A percentile compares a stretch with the other conserved stretches of the same genome.
Conservation (phyloP, 2,797 vertebrate species). For the Salmo trutta region DNA sequence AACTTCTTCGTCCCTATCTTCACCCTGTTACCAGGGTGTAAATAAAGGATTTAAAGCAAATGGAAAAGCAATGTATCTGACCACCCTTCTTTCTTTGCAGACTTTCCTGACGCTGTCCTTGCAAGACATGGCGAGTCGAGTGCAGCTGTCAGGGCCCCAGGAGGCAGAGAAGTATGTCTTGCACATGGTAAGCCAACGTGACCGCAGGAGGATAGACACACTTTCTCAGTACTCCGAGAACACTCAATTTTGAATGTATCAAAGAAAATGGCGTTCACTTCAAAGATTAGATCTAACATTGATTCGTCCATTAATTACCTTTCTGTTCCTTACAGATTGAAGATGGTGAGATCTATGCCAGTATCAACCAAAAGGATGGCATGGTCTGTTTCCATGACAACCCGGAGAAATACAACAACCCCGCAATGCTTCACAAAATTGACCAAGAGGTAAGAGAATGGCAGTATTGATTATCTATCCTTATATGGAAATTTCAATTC, state of each 20-base stretch:
- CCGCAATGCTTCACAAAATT: conserved; percentile 99
- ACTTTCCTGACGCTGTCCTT: conserved; percentile 97
- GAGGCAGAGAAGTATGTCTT: conserved; percentile 99
- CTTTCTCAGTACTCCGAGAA: not conserved
- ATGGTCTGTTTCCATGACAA: conserved; percentile 99
- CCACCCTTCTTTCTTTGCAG: conserved; percentile 63
- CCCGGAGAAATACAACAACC: conserved; percentile 99
- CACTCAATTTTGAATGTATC: not conserved
- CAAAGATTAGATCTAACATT: not conserved
- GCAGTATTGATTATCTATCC: not conserved
- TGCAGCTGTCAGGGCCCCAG: conserved; percentile 94
- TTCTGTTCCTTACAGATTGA: conserved; percentile 83
- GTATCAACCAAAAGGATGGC: conserved; percentile 99
- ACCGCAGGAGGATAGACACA: not conserved
- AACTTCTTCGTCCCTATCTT: not conserved
- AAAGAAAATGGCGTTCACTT: not conserved
- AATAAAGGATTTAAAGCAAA: not conserved
- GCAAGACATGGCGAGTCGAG: conserved; percentile 99
- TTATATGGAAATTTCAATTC: not conserved
- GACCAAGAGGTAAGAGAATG: conserved; percentile 90
- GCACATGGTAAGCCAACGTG: conserved; percentile 87
- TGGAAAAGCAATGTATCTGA: not conserved
- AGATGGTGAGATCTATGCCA: conserved; percentile 99
- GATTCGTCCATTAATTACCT: not conserved
- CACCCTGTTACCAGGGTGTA: not conserved